Base-by-base conservation (phyloP, 2,888 invertebrate genomes). In the Perizoma flavofasciatum region DNA sequence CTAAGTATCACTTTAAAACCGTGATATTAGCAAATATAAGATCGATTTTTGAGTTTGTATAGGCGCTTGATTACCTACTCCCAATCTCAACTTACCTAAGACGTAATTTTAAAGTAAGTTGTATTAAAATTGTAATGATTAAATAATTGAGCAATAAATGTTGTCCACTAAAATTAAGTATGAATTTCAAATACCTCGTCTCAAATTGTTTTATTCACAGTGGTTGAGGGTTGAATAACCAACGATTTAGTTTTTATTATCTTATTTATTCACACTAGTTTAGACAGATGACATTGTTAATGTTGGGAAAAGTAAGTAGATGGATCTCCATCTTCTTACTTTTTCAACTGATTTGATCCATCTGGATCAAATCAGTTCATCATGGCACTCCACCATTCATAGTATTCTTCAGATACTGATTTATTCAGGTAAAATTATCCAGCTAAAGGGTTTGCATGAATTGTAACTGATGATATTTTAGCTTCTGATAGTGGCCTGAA, bases 371-470 rank as follows among this genome's bases (percentile, higher is more conserved):
- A 22, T 22, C 1, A 22, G 22, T 2, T 22, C 22, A 22, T 2
- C 3, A 3, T 37, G 37, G 3, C 8, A 37, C 3, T 37, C 37
- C 5, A 6, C 37, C 6, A 37, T 37, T 3, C 3, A 6, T 6
- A 37, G 6, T 37, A 37, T 37, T 37, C 6, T 5, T 5, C 37
- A 5, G 8, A 37, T 3, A n/a, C 39, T 39, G 8, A 45, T 50
- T 59, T n/a, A 39, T 46, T 40, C 3, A 55, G 7, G 50, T 51
- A 55, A 53, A 68, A 65, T 60, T 79, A 96, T 67, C 94, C 95
- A 48, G 99, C 99, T 72, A 99, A 87, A 10, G 99, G 99, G 93
- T 99, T 99, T 4, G 99, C 98, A 93, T 99, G 99, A 79, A 99
- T 98, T 6, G 98, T 99, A 9, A 98, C 94, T 75, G 94, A 95